These are phyloP conservation scores for Eurosta solidaginis DNA, from an alignment of 1,140 invertebrate species.

Conservation along the genomic window DNA sequence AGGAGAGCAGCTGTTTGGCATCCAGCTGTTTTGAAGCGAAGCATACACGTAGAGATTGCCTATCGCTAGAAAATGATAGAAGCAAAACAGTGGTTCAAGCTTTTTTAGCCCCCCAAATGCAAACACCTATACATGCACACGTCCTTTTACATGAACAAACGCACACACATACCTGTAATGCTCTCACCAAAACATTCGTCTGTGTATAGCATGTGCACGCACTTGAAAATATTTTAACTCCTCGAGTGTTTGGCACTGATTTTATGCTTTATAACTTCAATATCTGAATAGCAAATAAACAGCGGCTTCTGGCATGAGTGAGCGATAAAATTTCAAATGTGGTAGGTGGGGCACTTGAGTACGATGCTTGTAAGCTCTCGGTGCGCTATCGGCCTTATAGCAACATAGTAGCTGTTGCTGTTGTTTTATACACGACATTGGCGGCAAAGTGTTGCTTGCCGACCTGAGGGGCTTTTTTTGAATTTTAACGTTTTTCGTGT, in stretches of 20 bases:
- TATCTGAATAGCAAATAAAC: slow-evolving; percentile 29
- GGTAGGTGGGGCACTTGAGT: background rate
- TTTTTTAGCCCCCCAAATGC: background rate
- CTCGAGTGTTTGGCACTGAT: slow-evolving; percentile 33
- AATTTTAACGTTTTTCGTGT: background rate
- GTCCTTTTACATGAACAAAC: background rate
- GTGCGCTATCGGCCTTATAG: background rate
- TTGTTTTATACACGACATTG: background rate
- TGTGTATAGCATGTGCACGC: too few species aligned
- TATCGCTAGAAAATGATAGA: background rate
- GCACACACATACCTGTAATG: too few species aligned
- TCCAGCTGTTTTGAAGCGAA: background rate
- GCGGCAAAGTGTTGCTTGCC: slow-evolving; percentile 24
- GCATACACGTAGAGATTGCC: background rate
- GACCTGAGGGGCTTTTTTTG: slow-evolving; percentile 5
- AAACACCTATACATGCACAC: background rate
- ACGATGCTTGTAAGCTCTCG: background rate
- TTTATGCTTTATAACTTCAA: slow-evolving; percentile 35
- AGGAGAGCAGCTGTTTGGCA: background rate
- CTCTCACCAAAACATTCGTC: too few species aligned
- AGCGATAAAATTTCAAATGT: background rate
- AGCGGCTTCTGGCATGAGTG: background rate
- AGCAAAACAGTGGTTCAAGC: too few species aligned
- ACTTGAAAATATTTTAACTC: slow-evolving; percentile 28
- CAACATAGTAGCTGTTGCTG: background rate